Percentiles rank a stretch among this genome's conserved stretches.
Conservation (phyloP, 2,113 vertebrate genomes). For the Aphelocoma coerulescens region DNA sequence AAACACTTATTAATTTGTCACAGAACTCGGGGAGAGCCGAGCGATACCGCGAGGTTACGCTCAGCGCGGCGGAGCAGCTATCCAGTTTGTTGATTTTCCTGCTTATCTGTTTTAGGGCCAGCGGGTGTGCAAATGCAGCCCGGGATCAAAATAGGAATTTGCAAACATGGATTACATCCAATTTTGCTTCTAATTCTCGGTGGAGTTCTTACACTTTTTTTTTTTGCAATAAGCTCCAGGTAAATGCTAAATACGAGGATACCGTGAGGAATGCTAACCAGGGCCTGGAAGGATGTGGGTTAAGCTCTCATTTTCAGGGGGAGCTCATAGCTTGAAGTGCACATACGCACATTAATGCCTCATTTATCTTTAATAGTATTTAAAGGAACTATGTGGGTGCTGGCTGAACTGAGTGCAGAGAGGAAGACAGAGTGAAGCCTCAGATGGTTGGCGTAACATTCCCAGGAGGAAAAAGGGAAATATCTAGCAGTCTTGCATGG, state of each 20-base stretch:
- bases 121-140: not conserved
- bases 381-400: not conserved
- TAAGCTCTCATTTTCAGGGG: not conserved
- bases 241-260: not conserved
- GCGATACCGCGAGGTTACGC: not conserved
- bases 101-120: constrained; percentile 15
- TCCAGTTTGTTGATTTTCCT: not conserved
- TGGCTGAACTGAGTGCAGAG: not conserved
- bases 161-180: constrained; percentile 30
- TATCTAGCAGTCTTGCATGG: not conserved
- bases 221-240: constrained; percentile 3
- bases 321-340: not conserved
- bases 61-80: not conserved
- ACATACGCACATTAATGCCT: not conserved
- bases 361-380: not conserved
- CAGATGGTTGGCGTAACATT: not conserved
- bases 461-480: constrained; percentile 23
- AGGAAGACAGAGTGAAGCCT: not conserved
- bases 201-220: not conserved
- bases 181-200: not conserved
- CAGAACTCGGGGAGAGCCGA: not conserved
- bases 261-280: not conserved
- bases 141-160: constrained; percentile 35
- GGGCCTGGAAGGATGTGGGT: not conserved
- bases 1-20: not conserved